Evolutionary conservation across 2,113 vertebrate genomes (phyloP), one percentile per base, ranked within the genome.

Genomic region (Heteronetta atricapilla): DNA sequence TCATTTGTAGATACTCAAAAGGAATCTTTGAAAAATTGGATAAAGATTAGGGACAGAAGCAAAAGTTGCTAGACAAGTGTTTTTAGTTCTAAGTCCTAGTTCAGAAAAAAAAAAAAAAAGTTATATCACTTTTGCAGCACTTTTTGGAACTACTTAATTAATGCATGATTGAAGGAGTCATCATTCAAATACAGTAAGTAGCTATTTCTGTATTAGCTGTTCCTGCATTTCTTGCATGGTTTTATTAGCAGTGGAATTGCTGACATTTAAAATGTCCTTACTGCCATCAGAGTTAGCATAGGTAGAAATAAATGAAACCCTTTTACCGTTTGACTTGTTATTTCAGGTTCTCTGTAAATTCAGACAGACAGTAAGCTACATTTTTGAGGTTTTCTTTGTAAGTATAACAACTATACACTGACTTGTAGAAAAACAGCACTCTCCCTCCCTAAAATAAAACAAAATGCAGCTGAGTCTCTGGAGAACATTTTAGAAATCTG

Each of bases 311-410:
- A 93, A 73, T n/a, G 67, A 88, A 89, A 42, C 15, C 22, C 19
- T 74, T 82, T 69, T 74, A 40, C 31, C 19, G 36, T 89, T 70
- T 38, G 59, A 63, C 40, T 87, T 82, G 14, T 80, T 23, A 16
- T 89, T 96, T 88, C 63, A 59, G 23, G 64, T 59, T 69, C 13
- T 29, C 33, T 80, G 36, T 20, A 91, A 63, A 88, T 85, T 82
- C 55, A 86, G 46, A 26, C 21, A 70, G 73, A 62, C n/a, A 80
- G n/a, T 52, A 67, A 72, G 40, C 44, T 56, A 62, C 50, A 67
- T 53, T 95, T 87, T 77, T 70, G 68, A 96, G 78, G 55, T 55
- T 88, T 91, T 85, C 28, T 93, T 81, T 85, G 63, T 77, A 94
- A 94, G 46, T 38, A 56, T 62, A 93, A 34, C 18, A 73, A 18